phyloP scores from a whole-genome alignment of 2,888 invertebrate species.

The Dysmachus trigonus region DNA sequence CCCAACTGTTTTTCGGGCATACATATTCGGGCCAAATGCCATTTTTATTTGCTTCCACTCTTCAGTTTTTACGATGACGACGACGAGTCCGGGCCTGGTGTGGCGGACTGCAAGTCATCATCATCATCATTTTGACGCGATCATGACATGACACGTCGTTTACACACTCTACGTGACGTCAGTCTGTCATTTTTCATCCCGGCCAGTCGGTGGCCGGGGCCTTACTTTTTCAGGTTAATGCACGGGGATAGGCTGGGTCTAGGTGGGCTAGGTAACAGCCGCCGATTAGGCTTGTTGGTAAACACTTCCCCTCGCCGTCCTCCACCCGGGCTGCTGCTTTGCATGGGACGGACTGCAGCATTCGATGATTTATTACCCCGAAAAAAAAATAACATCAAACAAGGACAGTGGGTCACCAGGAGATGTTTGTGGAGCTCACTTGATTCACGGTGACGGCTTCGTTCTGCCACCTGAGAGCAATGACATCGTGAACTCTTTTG shows the following conservation, averaged over 20 bases:
- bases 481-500: not conserved
- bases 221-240: not conserved
- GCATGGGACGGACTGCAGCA: not conserved
- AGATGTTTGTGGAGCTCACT: not conserved
- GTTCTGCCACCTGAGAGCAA: not conserved
- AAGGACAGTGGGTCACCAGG: not conserved
- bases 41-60: constrained; percentile 11
- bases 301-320: not conserved
- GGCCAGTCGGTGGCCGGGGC: no score
- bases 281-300: constrained; percentile 26
- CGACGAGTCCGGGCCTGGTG: not conserved
- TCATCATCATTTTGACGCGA: constrained; percentile 48
- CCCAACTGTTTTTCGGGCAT: constrained; percentile 3
- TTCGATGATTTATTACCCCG: constrained; percentile 28
- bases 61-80: constrained; percentile 21
- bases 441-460: not conserved
- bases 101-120: constrained; percentile 47
- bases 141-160: constrained; percentile 49
- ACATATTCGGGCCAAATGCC: not conserved
- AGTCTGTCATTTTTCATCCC: constrained; percentile 45
- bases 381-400: not conserved
- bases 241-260: not conserved
- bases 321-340: not conserved
- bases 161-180: constrained; percentile 47
- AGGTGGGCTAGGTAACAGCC: constrained; percentile 20